Conservation (phyloP, 2,888 invertebrate species). For the Phymatocera aterrima region DNA sequence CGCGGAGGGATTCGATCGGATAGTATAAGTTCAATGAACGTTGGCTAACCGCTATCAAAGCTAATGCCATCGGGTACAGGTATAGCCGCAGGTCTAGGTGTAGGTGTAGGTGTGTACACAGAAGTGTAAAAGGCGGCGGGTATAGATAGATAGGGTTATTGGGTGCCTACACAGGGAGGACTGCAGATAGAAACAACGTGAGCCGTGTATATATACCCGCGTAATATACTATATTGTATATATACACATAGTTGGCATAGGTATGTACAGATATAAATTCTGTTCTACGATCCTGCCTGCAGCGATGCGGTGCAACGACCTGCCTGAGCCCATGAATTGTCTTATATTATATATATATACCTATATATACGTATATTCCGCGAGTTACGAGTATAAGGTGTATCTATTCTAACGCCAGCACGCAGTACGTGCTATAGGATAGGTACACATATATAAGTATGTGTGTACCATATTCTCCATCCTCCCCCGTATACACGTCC, state of each 20-base stretch:
- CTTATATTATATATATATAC: not conserved
- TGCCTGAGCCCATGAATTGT: not conserved
- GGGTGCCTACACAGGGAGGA: not conserved
- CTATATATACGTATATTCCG: too few relatives aligned
- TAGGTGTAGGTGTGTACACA: not conserved
- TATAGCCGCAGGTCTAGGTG: constrained; percentile 43
- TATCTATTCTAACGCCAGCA: too few relatives aligned
- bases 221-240: too few relatives aligned
- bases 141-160: not conserved
- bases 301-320: constrained; percentile 1
- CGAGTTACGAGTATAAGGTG: too few relatives aligned
- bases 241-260: too few relatives aligned
- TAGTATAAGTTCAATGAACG: constrained; percentile 67
- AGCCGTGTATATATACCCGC: too few relatives aligned
- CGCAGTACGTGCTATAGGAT: too few relatives aligned
- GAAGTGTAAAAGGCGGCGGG: too few relatives aligned
- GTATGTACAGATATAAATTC: too few relatives aligned
- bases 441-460: too few relatives aligned
- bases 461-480: too few relatives aligned
- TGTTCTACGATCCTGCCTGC: not conserved
- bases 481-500: constrained; percentile 8
- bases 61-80: constrained; percentile 63
- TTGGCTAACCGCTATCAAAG: constrained; percentile 71
- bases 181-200: constrained; percentile 1
- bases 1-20: not conserved